A percentile compares a stretch with the other conserved stretches of the same genome.
Conservation (phyloP, 2,888 invertebrate genomes). For the Tetheella fluctuosa region DNA sequence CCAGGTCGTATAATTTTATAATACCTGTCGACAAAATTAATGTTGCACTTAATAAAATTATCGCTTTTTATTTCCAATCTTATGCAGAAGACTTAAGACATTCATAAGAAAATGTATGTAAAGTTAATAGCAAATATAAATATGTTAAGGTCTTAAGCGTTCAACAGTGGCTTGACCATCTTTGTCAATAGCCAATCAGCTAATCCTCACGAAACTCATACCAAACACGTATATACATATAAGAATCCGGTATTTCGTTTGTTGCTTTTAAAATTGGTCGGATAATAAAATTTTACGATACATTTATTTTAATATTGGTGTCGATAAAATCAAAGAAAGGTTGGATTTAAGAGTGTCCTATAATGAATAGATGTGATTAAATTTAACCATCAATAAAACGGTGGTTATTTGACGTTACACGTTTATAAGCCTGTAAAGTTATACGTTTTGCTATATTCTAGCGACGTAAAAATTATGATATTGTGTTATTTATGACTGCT, state of each 20-base stretch:
- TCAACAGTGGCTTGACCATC: slow-evolving; percentile 47
- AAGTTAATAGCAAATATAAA: slow-evolving; percentile 23
- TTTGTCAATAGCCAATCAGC: slow-evolving; percentile 51
- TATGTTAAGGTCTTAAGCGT: slow-evolving; percentile 32
- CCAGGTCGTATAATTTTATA: slow-evolving; percentile 72
- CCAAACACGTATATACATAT: slow-evolving; percentile 53
- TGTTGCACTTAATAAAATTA: slow-evolving; percentile 22
- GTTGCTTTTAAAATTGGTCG: slow-evolving; percentile 42
- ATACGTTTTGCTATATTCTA: slow-evolving; percentile 43
- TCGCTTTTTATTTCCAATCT: slow-evolving; percentile 26
- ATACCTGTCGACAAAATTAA: slow-evolving; percentile 51
- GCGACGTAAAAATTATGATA: slow-evolving; percentile 37
- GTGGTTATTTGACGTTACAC: slow-evolving; percentile 37
- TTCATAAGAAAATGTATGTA: not conserved
- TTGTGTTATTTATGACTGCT: slow-evolving; percentile 37
- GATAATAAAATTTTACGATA: slow-evolving; percentile 67
- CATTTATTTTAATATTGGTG: slow-evolving; percentile 58
- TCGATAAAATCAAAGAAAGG: slow-evolving; percentile 59
- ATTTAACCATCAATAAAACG: slow-evolving; percentile 57
- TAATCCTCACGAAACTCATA: slow-evolving; percentile 57
- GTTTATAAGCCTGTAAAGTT: slow-evolving; percentile 42
- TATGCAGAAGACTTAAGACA: slow-evolving; percentile 20
- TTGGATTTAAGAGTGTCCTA: slow-evolving; percentile 40
- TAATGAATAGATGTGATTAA: slow-evolving; percentile 57
- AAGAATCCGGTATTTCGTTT: slow-evolving; percentile 38